phyloP scores from a whole-genome alignment of 2,797 vertebrate genomes.

The Jordanella pulchra region DNA sequence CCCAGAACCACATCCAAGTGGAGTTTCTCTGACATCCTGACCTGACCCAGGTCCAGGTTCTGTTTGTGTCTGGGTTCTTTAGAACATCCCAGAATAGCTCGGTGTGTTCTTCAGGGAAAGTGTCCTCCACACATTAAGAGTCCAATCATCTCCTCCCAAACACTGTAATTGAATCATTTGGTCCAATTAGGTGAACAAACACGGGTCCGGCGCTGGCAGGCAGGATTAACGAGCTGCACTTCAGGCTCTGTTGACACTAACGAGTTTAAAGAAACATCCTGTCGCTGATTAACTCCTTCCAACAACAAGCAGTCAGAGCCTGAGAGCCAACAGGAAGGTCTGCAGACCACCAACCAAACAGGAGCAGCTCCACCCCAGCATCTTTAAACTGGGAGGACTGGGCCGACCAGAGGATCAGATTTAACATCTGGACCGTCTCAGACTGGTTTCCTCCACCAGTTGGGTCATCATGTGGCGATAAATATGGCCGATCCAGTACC shows the following conservation, averaged over 20 bases:
- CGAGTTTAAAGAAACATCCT: slow-evolving; percentile 68
- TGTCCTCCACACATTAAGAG: slow-evolving; percentile 65
- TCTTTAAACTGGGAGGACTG: not conserved
- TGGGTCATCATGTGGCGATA: not conserved
- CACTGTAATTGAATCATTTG: slow-evolving; percentile 74
- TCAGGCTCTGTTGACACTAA: slow-evolving; percentile 63
- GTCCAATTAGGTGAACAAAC: slow-evolving; percentile 72
- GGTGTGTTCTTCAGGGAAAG: too few relatives aligned
- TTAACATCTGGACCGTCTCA: not conserved
- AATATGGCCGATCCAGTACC: too few relatives aligned
- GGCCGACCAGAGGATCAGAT: not conserved
- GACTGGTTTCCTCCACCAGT: not conserved
- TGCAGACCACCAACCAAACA: slow-evolving; percentile 48
- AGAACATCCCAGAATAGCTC: too few relatives aligned
- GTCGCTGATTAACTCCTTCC: slow-evolving; percentile 43
- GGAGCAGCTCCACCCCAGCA: slow-evolving; percentile 1
- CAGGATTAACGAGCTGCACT: slow-evolving; percentile 69
- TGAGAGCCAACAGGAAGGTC: slow-evolving; percentile 23
- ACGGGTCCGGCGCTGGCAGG: slow-evolving; percentile 60
- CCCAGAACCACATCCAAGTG: not conserved
- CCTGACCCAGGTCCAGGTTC: not conserved
- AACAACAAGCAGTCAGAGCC: slow-evolving; percentile 43
- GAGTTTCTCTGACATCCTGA: too few relatives aligned
- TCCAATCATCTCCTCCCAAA: slow-evolving; percentile 68
- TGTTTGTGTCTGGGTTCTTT: not conserved